These are phyloP conservation scores for Oenanthe oenanthe DNA, from an alignment of 2,113 vertebrate species.

Conservation along the genomic window DNA sequence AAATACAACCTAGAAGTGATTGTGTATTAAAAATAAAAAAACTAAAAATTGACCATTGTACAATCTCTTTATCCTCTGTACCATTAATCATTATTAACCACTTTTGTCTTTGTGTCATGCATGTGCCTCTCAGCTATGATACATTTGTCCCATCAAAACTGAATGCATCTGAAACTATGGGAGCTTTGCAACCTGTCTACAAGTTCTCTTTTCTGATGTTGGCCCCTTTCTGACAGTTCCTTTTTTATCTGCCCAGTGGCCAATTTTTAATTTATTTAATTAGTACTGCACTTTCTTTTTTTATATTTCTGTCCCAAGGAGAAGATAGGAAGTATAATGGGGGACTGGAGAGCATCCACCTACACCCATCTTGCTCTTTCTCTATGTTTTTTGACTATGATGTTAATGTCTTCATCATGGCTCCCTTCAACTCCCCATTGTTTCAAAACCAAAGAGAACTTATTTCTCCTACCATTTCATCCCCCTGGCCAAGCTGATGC, in stretches of 20 bases:
- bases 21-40: background rate
- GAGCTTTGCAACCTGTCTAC: background rate
- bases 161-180: background rate
- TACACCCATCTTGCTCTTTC: background rate
- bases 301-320: background rate
- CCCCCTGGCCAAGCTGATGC: background rate
- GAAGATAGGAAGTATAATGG: background rate
- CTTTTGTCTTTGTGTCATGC: background rate
- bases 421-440: background rate
- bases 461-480: background rate
- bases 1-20: background rate
- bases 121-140: background rate
- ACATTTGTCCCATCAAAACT: background rate
- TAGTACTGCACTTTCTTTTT: background rate
- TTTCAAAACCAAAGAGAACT: background rate
- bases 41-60: background rate
- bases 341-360: background rate
- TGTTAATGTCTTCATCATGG: background rate
- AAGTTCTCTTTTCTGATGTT: background rate
- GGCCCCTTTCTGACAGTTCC: background rate
- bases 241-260: background rate
- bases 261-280: background rate
- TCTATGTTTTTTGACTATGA: background rate
- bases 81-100: background rate
- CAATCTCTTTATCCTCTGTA: background rate